Base-by-base conservation (phyloP, 1,140 invertebrate species). In the Leptinotarsa texana region DNA sequence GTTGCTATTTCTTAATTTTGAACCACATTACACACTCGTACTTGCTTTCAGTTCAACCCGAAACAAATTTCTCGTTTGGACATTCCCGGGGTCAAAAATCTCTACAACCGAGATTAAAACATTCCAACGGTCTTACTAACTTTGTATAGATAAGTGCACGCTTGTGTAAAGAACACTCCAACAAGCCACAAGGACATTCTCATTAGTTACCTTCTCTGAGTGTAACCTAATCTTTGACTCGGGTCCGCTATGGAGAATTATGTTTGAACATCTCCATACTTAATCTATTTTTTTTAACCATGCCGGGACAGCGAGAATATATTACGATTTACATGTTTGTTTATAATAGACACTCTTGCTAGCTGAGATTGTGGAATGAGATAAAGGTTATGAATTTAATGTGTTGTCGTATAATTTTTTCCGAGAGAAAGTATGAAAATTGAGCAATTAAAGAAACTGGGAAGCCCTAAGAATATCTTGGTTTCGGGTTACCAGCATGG, bases 141-240 rank as follows among this genome's bases (percentile, higher is more conserved):
- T 74, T 18, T 57, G 51, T 57, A 57, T 57, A 57, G 51, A n/a
- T 57, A 57, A 78, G 74, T 78, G 74, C 74, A 72, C 74, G 70
- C 69, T 75, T 70, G 74, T 78, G 77, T 78, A 78, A 78, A 78
- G 74, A 75, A 78, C 72, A 69, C 74, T 69, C 75, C 78, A 77
- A 77, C 79, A 77, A 77, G 74, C 72, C 63, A 75, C 76, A 74
- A 71, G 61, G 74, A 63, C 68, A 73, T 73, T 69, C 27, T 63
- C 77, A 74, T 80, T 75, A 75, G 74, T 78, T 72, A 75, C 74
- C 74, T 51, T 65, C 72, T 73, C 72, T n/a, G 47, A 47, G 77
- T 69, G 78, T 76, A 79, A 80, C 78, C 78, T 73, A 77, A 75
- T 77, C 74, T 79, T n/a, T 57, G 51, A 57, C 51, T 57, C 51